Evolutionary conservation across 2,888 invertebrate genomes (phyloP), one percentile per base, ranked within the genome.

Genomic region (Hydriomena furcata): DNA sequence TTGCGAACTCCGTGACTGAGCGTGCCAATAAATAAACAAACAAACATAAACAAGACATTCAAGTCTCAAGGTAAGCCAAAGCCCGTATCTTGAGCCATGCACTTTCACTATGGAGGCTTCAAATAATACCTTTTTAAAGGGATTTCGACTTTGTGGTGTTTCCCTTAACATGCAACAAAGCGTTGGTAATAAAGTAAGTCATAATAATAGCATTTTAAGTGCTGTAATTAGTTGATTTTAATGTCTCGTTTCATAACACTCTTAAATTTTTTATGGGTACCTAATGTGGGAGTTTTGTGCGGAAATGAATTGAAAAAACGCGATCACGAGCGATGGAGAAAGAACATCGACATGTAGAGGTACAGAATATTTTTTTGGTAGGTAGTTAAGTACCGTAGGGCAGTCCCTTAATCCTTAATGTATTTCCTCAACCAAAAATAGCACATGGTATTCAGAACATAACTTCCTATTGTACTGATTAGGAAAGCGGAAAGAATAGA

Each of bases 91-190:
- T 28, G 21, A 31, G 40, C 37, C 17, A 49, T 55, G 51, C 42
- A 62, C 68, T 66, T 66, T 65, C 59, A 62, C 57, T 65, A 60
- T 20, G 11, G 20, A 62, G 73, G 67, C 66, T 76, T 72, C 69
- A 60, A 10, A 28, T 63, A 64, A 63, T 64, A 61, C 65, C 63
- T 70, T 67, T 72, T 70, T 65, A 38, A 27, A 70, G 55, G 70
- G 68, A 74, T 73, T 73, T 67, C 7, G 61, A 61, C 49, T 63
- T 65, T 61, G 65, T 59, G 57, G 68, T 31, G 65, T 48, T 66
- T 72, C 71, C 61, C 66, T 66, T 32, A 21, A 35, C 37, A 21
- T 27, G 25, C 20, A 27, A 43, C 37, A 42, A 55, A 41, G 23
- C n/a, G 11, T 20, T 21, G 21, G 17, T 24, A 49, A 35, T 25